Evolutionary conservation across 2,113 vertebrate genomes (phyloP), one percentile per base, ranked within the genome.

Genomic region (Empidonax traillii): DNA sequence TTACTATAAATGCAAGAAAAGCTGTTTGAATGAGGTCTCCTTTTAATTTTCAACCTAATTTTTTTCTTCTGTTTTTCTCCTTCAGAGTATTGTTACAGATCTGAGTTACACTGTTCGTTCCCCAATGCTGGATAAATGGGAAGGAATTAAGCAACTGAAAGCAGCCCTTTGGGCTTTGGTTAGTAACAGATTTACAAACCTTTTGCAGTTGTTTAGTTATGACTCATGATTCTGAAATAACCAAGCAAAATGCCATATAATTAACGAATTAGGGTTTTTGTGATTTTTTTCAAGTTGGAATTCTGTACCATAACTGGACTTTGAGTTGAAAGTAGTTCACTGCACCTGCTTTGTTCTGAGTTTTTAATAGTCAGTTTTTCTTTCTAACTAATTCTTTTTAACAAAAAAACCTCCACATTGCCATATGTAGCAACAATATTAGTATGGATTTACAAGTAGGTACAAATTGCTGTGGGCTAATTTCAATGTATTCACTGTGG

Each of bases 91-190:
- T 92, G 98, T 99, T 96, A 98, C 99, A 79, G 99, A 99, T 97
- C 98, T 99, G 78, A 99, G 99, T 98, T 99, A 99, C 94, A 99
- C 98, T 5, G 97, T 99, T 93, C 99, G 98, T 94, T 99, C 98
- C 85, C 99, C 99, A 92, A 98, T 99, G 97, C 98, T 99, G 98
- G 99, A 99, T 98, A 99, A 98, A 85, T 99, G 99, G 99, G 99
- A 99, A 98, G 99, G 99, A 94, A 99, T 99, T 87, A 99, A 99
- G 97, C 99, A 99, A 89, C 98, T 99, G 93, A 99, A 99, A 97
- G 98, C 99, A 95, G 99, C 99, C 88, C 99, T 99, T 91, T 99
- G 99, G 99, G 99, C 99, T 58, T 97, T 99, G 98, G 99, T 99
- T 94, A 98, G 99, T 98, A 96, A 52, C 67, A 75, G 9, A 90